These are phyloP conservation scores for Clistopyga incitator DNA, from an alignment of 2,888 invertebrate genomes.

Conservation along the genomic window DNA sequence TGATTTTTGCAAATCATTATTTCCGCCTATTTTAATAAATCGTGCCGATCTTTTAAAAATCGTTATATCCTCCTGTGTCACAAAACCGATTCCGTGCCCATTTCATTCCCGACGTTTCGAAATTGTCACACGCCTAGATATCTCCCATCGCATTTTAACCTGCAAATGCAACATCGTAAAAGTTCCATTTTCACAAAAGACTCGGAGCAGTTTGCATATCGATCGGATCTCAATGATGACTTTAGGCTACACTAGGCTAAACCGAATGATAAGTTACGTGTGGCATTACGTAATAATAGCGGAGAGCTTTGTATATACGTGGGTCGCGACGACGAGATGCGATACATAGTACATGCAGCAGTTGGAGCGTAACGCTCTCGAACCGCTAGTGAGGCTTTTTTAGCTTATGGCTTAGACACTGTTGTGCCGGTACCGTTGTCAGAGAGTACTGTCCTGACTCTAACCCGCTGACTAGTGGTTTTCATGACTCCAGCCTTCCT, in stretches of 20 bases:
- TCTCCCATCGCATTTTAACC: too few relatives aligned
- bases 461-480: conserved; percentile 1
- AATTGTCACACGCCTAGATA: too few relatives aligned
- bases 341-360: conserved; percentile 38
- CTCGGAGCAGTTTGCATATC: background rate
- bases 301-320: conserved; percentile 44
- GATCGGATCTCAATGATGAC: background rate
- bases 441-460: conserved; percentile 18
- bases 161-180: background rate
- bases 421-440: conserved; percentile 60
- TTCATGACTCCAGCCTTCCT: conserved; percentile 42
- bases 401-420: conserved; percentile 35
- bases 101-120: too few relatives aligned
- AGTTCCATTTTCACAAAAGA: background rate
- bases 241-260: background rate
- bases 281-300: conserved; percentile 50
- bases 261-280: background rate
- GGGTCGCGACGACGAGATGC: conserved; percentile 48
- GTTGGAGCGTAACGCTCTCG: conserved; percentile 60
- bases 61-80: too few relatives aligned
- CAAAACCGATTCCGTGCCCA: too few relatives aligned
- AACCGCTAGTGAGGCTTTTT: conserved; percentile 37
- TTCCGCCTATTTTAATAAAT: too few relatives aligned
- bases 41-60: too few relatives aligned
- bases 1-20: too few relatives aligned